phyloP scores from a whole-genome alignment of 2,888 invertebrate genomes.

The Tetramorium bicarinatum region DNA sequence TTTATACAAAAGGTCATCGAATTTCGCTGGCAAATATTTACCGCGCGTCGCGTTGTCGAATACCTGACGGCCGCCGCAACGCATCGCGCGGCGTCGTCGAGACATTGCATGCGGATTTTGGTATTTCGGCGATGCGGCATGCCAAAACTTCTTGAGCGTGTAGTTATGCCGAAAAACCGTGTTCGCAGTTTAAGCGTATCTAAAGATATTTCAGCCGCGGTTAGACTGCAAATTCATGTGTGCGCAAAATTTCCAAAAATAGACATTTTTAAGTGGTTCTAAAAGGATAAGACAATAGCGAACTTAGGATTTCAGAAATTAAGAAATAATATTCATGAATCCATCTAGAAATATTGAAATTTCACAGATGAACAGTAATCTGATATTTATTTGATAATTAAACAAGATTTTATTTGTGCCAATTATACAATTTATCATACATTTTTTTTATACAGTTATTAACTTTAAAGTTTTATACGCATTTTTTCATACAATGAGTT shows the following conservation, averaged over 20 bases:
- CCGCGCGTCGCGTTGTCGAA: constrained; percentile 1
- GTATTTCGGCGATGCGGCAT: constrained; percentile 27
- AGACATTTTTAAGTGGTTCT: neutral
- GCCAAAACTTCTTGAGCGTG: constrained; percentile 22
- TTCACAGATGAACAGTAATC: neutral
- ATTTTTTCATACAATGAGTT: neutral
- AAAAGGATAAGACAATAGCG: neutral
- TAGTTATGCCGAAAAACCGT: constrained; percentile 46
- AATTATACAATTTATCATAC: neutral
- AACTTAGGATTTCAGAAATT: neutral
- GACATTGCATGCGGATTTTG: constrained; percentile 4
- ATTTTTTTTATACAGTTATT: neutral
- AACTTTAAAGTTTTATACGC: neutral
- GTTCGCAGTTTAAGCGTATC: constrained; percentile 10
- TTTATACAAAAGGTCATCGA: constrained; percentile 3
- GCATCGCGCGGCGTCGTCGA: constrained; percentile 12
- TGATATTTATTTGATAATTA: neutral
- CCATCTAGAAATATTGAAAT: neutral
- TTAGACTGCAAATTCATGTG: neutral
- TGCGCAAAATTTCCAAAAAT: neutral
- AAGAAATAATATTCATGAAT: neutral
- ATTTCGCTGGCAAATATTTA: constrained; percentile 42
- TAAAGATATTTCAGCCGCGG: neutral
- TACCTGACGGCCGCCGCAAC: neutral
- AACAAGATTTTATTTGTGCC: neutral